phyloP scores from a whole-genome alignment of 2,113 vertebrate genomes.

The Lampris megalopsis region DNA sequence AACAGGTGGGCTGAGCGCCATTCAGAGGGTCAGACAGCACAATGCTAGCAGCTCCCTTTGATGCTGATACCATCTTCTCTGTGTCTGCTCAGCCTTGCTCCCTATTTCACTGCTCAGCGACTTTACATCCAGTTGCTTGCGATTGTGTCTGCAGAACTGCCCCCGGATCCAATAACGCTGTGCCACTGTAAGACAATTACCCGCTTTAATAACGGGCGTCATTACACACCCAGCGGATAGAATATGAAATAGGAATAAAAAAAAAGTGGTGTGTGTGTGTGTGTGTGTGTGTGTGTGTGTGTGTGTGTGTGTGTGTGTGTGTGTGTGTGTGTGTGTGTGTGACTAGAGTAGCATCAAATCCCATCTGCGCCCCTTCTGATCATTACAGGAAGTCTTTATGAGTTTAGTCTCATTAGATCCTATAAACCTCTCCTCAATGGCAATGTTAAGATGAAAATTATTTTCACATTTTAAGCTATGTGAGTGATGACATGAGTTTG shows the following conservation, averaged over 20 bases:
- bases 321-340: conserved; percentile 30
- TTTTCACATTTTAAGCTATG: conserved; percentile 32
- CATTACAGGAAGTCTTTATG: conserved; percentile 62
- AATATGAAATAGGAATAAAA: conserved; percentile 72
- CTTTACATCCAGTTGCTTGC: conserved; percentile 77
- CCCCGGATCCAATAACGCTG: conserved; percentile 75
- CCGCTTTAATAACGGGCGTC: conserved; percentile 77
- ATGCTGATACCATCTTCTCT: conserved; percentile 78
- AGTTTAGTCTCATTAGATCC: conserved; percentile 65
- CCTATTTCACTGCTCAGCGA: conserved; percentile 80
- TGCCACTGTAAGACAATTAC: conserved; percentile 77
- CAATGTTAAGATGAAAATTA: conserved; percentile 52
- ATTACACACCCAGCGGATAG: conserved; percentile 72
- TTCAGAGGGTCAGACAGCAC: conserved; percentile 65
- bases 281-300: conserved; percentile 33
- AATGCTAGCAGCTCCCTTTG: conserved; percentile 72
- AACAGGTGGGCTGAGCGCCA: conserved; percentile 75
- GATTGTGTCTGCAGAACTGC: conserved; percentile 65
- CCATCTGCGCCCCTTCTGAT: conserved; percentile 65
- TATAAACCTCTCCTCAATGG: conserved; percentile 55
- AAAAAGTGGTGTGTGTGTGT: neutral
- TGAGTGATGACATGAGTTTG: conserved; percentile 33
- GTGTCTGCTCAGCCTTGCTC: conserved; percentile 70
- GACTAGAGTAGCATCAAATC: conserved; percentile 46
- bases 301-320: neutral